Evolutionary conservation across 2,797 vertebrate species (phyloP).

Genomic region (Yasuhikotakia modesta): DNA sequence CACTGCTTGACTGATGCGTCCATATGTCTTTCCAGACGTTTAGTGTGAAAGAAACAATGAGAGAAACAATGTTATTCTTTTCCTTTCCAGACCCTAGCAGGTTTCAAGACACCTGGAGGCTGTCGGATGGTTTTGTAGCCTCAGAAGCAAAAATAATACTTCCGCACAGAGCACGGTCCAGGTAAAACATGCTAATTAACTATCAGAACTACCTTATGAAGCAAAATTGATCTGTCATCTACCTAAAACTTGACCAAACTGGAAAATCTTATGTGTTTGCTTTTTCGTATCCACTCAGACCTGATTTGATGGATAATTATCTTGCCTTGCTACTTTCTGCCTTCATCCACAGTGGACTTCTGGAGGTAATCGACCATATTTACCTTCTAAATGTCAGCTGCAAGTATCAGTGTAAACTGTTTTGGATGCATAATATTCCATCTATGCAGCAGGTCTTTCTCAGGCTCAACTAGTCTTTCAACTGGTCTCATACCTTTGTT

Average conservation of each 20-base stretch:
- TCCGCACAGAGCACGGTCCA: slow-evolving; percentile 93
- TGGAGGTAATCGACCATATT: slow-evolving; percentile 81
- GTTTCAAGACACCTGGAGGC: slow-evolving; percentile 96
- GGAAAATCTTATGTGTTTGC: slow-evolving; percentile 1
- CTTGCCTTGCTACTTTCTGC: slow-evolving; percentile 94
- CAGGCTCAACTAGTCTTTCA: slow-evolving; percentile 3
- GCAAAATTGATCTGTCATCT: neutral
- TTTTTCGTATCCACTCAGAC: slow-evolving; percentile 70
- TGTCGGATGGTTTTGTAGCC: slow-evolving; percentile 96
- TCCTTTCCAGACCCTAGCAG: slow-evolving; percentile 85
- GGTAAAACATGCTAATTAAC: slow-evolving; percentile 73
- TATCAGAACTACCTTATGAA: neutral
- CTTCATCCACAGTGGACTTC: slow-evolving; percentile 91
- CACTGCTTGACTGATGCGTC: neutral
- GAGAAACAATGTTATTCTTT: neutral
- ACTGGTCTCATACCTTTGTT: neutral
- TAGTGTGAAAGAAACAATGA: neutral
- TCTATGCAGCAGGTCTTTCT: neutral
- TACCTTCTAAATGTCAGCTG: neutral
- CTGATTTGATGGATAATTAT: slow-evolving; percentile 99
- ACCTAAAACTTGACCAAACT: slow-evolving; percentile 5
- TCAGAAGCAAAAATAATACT: slow-evolving; percentile 96
- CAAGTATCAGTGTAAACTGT: neutral
- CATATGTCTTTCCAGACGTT: slow-evolving; percentile 8
- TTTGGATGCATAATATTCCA: neutral